Evolutionary conservation across 1,140 invertebrate species (phyloP).

Genomic region (Portunus trituberculatus): DNA sequence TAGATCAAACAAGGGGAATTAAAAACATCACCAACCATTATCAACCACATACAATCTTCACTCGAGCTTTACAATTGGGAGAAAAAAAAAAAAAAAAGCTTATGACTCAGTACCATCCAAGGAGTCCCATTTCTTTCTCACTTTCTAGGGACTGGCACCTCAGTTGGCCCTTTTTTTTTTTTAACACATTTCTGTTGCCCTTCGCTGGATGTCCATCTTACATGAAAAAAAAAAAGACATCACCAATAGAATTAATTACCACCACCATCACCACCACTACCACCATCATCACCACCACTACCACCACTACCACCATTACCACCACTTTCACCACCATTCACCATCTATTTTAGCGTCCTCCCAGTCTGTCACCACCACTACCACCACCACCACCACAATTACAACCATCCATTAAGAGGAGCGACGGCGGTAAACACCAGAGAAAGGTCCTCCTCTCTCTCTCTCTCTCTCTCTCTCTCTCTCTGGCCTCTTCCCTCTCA

Average conservation of each 20-base stretch:
- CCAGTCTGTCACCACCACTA: background rate
- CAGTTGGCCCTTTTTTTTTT: too few species aligned
- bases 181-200: too few species aligned
- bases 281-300: background rate
- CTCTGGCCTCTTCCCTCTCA: background rate
- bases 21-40: too few species aligned
- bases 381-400: constrained; percentile 16
- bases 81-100: too few species aligned
- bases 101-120: too few species aligned
- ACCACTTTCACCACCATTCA: background rate
- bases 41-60: too few species aligned
- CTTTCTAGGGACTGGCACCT: too few species aligned
- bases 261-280: background rate
- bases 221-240: background rate
- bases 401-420: background rate
- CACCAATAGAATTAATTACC: background rate
- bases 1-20: background rate
- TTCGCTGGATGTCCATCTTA: too few species aligned
- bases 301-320: background rate
- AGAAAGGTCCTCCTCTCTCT: constrained; percentile 34
- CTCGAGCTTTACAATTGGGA: too few species aligned
- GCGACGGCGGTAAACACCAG: background rate
- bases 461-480: constrained; percentile 55
- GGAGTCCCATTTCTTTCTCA: too few species aligned
- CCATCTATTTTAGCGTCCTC: background rate